phyloP scores from a whole-genome alignment of 2,888 invertebrate genomes.

The Tiliacea citrago region DNA sequence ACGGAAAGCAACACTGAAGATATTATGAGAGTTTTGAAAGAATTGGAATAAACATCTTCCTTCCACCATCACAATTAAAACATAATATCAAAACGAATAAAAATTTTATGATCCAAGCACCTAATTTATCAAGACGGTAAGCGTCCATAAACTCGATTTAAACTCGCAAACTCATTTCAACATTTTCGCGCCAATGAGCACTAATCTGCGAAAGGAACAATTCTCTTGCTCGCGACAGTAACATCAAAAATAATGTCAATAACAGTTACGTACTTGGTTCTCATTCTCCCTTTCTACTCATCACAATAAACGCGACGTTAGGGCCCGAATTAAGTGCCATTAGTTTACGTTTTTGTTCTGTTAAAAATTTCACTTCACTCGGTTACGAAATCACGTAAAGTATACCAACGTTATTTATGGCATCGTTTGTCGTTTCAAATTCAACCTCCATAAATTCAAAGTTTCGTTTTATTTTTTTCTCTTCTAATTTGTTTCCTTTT shows the following conservation, averaged over 20 bases:
- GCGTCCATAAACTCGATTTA: conserved; percentile 65
- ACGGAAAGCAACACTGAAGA: background rate
- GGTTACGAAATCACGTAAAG: conserved; percentile 67
- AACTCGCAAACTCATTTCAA: conserved; percentile 66
- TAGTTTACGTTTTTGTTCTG: conserved; percentile 63
- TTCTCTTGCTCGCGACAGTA: conserved; percentile 70
- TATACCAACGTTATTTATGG: conserved; percentile 66
- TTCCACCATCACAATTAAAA: conserved; percentile 55
- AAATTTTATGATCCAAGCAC: conserved; percentile 56
- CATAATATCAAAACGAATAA: conserved; percentile 57
- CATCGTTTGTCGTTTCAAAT: conserved; percentile 68
- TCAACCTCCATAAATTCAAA: conserved; percentile 66
- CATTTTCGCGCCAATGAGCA: conserved; percentile 66
- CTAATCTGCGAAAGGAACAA: conserved; percentile 66
- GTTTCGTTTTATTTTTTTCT: conserved; percentile 63
- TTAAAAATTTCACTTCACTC: conserved; percentile 64
- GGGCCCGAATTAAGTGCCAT: conserved; percentile 65
- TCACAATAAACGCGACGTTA: conserved; percentile 70
- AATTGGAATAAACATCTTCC: conserved; percentile 35
- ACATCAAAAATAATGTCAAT: conserved; percentile 76
- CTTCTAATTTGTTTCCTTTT: conserved; percentile 67
- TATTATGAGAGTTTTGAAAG: background rate
- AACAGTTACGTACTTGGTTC: conserved; percentile 69
- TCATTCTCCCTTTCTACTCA: conserved; percentile 71
- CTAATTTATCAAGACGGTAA: conserved; percentile 65